Evolutionary conservation across 2,888 invertebrate species (phyloP), one percentile per base, ranked within the genome.

Genomic region (Trichopoda pennipes): DNA sequence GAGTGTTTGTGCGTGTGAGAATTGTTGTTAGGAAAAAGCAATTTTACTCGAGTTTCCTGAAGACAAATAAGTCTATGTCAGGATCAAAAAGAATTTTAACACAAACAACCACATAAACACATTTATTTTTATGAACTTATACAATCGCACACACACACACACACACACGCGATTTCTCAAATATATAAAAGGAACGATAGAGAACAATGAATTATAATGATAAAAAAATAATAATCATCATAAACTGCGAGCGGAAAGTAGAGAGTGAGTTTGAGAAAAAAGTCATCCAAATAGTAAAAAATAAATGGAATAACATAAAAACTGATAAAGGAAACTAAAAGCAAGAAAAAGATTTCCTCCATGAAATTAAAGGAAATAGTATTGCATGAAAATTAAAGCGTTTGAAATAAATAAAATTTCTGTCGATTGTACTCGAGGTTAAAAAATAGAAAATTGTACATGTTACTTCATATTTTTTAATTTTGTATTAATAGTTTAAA

Each of bases 51-150:
- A 88, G 88, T 86, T 89, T 89, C 88, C 89, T 87, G 85, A 86
- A 88, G 89, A 89, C 88, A 88, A 89, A 88, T 89, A 89, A 88
- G 89, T 89, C 87, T 86, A 86, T 84, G 79, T 79, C 73, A 84
- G 89, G 88, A 89, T 89, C 87, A 89, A 88, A 88, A 88, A 85
- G 86, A 86, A 87, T 88, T 86, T 86, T 32, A 69, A 42, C 16
- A 56, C 47, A 61, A 61, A 72, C 49, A 68, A 44, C 16, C 53
- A 51, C 14, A 68, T n/a, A 60, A 9, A 68, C 60, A 56, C 28
- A 8, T 21, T 35, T 14, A 47, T 12, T 55, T 32, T 55, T 63
- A 32, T 47, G 28, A 28, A 28, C 28, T 28, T 1, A 28, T 28
- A 28, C 28, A 28, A 28, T n/a, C 49, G 47, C 49, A 51, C 49